These are phyloP conservation scores for Tipula helvola DNA, from an alignment of 2,888 invertebrate species.

Conservation along the genomic window DNA sequence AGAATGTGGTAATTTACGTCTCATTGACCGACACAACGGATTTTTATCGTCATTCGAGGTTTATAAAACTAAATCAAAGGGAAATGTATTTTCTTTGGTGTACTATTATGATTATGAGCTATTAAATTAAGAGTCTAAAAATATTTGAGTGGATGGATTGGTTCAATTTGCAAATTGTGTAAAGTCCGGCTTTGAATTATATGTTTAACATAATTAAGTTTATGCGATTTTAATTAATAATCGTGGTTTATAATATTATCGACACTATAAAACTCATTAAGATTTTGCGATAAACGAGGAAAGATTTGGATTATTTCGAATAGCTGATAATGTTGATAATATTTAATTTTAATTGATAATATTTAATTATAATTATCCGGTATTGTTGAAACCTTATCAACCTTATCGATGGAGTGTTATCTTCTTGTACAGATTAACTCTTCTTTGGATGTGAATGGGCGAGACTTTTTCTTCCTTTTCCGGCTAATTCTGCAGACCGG, in stretches of 20 bases:
- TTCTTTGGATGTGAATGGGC: too few relatives aligned
- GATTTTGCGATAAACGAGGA: neutral
- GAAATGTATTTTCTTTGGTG: neutral
- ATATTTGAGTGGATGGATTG: neutral
- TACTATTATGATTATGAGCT: neutral
- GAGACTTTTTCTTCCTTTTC: too few relatives aligned
- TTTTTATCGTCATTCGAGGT: neutral
- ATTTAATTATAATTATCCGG: too few relatives aligned
- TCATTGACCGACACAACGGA: neutral
- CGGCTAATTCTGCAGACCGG: too few relatives aligned
- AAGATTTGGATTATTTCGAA: neutral
- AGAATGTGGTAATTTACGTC: neutral
- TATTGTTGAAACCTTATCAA: too few relatives aligned
- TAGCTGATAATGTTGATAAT: too few relatives aligned
- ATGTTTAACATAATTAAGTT: neutral
- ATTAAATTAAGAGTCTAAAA: neutral
- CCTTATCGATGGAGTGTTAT: too few relatives aligned
- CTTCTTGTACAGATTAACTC: too few relatives aligned
- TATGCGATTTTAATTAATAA: neutral
- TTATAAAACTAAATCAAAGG: neutral
- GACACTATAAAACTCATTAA: neutral
- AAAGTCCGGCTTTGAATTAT: neutral
- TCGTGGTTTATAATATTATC: neutral
- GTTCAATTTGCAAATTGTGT: neutral
- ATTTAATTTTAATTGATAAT: too few relatives aligned